Evolutionary conservation across 2,888 invertebrate species (phyloP).

Genomic region (Corbicula japonica): DNA sequence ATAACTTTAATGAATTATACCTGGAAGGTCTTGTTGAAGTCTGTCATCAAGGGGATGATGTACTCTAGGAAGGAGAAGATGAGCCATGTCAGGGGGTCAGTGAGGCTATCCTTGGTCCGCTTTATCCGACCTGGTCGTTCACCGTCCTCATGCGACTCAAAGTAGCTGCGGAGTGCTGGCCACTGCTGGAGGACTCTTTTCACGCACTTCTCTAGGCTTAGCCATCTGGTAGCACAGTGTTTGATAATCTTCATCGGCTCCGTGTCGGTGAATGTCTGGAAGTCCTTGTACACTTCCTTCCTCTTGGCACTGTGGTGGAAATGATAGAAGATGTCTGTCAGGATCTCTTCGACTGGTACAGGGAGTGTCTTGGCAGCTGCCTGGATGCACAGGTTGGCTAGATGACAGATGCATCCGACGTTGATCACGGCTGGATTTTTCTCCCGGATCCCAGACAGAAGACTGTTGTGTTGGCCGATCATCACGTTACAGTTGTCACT

Average conservation of each 20-base stretch:
- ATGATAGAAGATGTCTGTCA: slow-evolving; percentile 36
- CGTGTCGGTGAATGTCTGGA: slow-evolving; percentile 48
- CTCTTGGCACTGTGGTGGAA: slow-evolving; percentile 43
- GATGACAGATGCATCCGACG: slow-evolving; percentile 49
- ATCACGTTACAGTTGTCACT: slow-evolving; percentile 55
- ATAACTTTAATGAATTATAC: neutral
- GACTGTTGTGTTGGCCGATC: slow-evolving; percentile 40
- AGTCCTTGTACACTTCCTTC: slow-evolving; percentile 48
- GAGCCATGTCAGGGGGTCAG: slow-evolving; percentile 14
- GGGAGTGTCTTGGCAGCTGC: slow-evolving; percentile 47
- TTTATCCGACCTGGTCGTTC: slow-evolving; percentile 39
- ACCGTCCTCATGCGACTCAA: slow-evolving; percentile 38
- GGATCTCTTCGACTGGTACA: slow-evolving; percentile 47
- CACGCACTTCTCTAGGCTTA: slow-evolving; percentile 36
- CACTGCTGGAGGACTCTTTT: slow-evolving; percentile 35
- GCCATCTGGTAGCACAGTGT: slow-evolving; percentile 46
- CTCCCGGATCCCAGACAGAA: slow-evolving; percentile 35
- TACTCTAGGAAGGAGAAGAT: slow-evolving; percentile 43
- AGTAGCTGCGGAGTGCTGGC: slow-evolving; percentile 50
- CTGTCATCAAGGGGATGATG: slow-evolving; percentile 33
- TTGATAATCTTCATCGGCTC: slow-evolving; percentile 59
- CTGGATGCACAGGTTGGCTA: slow-evolving; percentile 38
- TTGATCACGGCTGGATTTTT: slow-evolving; percentile 32
- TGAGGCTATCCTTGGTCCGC: neutral
- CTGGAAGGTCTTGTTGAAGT: slow-evolving; percentile 48